These are phyloP conservation scores for Fregetta grallaria DNA, from an alignment of 2,113 vertebrate species.

Conservation along the genomic window DNA sequence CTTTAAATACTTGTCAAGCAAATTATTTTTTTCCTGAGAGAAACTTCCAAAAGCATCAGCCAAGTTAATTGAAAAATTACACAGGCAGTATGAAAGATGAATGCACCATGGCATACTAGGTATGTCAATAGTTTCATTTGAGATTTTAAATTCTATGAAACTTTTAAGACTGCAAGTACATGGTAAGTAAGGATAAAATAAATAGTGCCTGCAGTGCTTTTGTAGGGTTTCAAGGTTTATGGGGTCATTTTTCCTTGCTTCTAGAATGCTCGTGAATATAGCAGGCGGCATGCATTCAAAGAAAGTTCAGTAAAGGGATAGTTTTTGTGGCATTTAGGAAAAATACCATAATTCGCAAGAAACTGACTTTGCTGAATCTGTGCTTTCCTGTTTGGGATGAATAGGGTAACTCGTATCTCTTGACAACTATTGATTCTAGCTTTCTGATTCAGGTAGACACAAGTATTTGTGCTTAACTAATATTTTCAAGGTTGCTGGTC, in stretches of 20 bases:
- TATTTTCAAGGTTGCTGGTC: not conserved
- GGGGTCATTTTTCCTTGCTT: not conserved
- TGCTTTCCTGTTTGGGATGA: not conserved
- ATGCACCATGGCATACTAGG: not conserved
- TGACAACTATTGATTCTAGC: not conserved
- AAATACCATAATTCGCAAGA: not conserved
- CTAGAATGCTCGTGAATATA: not conserved
- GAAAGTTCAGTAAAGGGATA: not conserved
- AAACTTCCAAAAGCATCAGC: not conserved
- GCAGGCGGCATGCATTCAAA: not conserved
- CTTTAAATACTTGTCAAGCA: not conserved
- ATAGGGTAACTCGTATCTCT: not conserved
- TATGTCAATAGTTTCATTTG: not conserved
- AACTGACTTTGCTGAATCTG: not conserved
- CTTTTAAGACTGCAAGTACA: not conserved
- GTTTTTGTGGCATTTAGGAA: not conserved
- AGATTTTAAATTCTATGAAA: not conserved
- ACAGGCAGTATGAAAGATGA: not conserved
- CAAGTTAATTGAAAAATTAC: not conserved
- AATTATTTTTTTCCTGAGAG: not conserved
- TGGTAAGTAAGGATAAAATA: not conserved
- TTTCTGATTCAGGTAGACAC: not conserved
- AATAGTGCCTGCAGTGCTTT: not conserved
- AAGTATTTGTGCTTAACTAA: not conserved
- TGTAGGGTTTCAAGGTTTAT: not conserved